These are phyloP conservation scores for Cepaea hortensis DNA, from an alignment of 2,888 invertebrate species.

Conservation along the genomic window DNA sequence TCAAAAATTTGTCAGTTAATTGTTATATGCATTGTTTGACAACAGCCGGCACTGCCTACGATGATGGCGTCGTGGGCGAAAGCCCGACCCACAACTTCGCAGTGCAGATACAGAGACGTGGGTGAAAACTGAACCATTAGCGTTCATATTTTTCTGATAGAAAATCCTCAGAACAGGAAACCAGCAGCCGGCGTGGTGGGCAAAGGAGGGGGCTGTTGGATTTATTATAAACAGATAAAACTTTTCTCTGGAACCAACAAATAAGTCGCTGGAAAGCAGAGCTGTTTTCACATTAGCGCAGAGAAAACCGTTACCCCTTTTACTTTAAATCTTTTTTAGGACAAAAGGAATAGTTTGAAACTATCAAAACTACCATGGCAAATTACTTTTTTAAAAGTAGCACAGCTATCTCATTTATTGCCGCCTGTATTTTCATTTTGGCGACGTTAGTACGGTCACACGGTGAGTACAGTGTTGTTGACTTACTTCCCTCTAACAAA, in stretches of 20 bases:
- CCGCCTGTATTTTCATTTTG: neutral
- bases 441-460: conserved; percentile 19
- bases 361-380: conserved; percentile 21
- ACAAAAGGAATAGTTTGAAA: neutral
- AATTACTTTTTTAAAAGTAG: neutral
- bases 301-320: neutral
- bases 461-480: neutral
- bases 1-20: neutral
- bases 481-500: neutral
- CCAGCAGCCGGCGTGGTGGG: conserved; percentile 6
- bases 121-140: conserved; percentile 20
- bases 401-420: neutral
- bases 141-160: conserved; percentile 1
- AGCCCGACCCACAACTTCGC: neutral
- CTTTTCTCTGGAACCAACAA: neutral
- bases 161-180: neutral
- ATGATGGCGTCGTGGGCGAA: neutral
- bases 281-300: neutral
- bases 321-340: neutral
- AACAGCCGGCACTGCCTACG: neutral
- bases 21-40: neutral
- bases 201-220: conserved; percentile 23
- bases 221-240: conserved; percentile 22
- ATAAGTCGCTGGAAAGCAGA: neutral
- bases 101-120: neutral